A percentile compares a stretch with the other conserved stretches of the same genome.
Evolutionary conservation across 2,888 invertebrate genomes (phyloP).

Genomic region (Pandemis corylana): DNA sequence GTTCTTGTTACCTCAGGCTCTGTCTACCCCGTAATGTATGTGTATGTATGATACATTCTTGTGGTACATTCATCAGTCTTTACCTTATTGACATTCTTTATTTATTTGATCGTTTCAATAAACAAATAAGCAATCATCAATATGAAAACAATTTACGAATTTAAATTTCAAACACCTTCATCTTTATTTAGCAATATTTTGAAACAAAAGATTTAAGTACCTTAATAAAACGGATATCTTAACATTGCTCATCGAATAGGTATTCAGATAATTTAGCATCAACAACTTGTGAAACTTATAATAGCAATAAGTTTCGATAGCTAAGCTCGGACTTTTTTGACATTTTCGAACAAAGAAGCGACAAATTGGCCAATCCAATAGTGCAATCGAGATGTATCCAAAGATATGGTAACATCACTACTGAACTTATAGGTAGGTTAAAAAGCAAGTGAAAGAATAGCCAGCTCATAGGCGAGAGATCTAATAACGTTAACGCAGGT

Average conservation of each 20-base stretch:
- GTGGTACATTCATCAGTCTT: too few relatives aligned
- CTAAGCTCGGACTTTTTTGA: conserved; percentile 38
- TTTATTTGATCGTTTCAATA: too few relatives aligned
- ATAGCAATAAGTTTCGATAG: neutral
- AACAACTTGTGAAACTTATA: neutral
- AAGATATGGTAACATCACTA: neutral
- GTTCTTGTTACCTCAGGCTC: too few relatives aligned
- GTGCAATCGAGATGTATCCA: conserved; percentile 29
- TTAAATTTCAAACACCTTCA: neutral
- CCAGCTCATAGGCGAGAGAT: too few relatives aligned
- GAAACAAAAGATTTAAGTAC: neutral
- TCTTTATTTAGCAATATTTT: neutral
- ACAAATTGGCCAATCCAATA: conserved; percentile 48
- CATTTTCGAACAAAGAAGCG: conserved; percentile 43
- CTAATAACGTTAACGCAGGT: too few relatives aligned
- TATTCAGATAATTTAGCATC: neutral
- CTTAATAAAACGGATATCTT: neutral
- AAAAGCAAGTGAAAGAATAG: neutral
- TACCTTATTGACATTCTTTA: too few relatives aligned
- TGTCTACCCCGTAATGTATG: too few relatives aligned
- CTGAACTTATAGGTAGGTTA: neutral
- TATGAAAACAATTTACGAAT: too few relatives aligned
- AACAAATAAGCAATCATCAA: too few relatives aligned
- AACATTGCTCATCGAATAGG: neutral
- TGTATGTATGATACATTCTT: too few relatives aligned